These are phyloP conservation scores for Tenebrosternarchus preto DNA, from an alignment of 2,113 vertebrate species.

Conservation along the genomic window DNA sequence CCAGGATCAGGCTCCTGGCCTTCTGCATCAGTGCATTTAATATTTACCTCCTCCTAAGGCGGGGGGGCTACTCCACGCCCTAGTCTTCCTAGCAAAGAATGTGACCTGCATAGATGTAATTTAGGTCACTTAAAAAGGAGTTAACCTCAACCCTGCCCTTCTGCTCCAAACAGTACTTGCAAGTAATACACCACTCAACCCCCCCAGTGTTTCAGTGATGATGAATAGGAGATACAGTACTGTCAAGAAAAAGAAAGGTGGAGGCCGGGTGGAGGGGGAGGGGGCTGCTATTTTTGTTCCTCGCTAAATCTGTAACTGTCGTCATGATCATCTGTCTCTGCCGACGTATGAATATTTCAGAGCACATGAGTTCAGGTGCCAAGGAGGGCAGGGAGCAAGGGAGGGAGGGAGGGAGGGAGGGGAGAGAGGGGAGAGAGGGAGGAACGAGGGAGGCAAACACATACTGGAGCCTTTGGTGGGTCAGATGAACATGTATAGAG, in stretches of 20 bases:
- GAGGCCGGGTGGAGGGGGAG: neutral
- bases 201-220: constrained; percentile 26
- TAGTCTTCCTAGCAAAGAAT: neutral
- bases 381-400: neutral
- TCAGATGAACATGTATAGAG: constrained; percentile 20
- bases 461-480: constrained; percentile 41
- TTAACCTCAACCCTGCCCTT: neutral
- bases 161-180: neutral
- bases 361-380: constrained; percentile 29
- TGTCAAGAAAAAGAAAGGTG: constrained; percentile 17
- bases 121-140: neutral
- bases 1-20: no score
- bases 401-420: neutral
- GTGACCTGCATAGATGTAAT: neutral
- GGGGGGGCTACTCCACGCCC: no score
- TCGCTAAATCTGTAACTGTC: constrained; percentile 44
- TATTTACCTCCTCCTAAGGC: no score
- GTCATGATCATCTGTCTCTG: constrained; percentile 27
- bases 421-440: no score
- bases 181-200: neutral
- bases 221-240: constrained; percentile 4
- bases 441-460: no score
- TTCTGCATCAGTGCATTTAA: no score
- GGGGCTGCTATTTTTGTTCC: constrained; percentile 32
- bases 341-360: constrained; percentile 42